Evolutionary conservation across 2,797 vertebrate species (phyloP).

Genomic region (Limnodromus scolopaceus): DNA sequence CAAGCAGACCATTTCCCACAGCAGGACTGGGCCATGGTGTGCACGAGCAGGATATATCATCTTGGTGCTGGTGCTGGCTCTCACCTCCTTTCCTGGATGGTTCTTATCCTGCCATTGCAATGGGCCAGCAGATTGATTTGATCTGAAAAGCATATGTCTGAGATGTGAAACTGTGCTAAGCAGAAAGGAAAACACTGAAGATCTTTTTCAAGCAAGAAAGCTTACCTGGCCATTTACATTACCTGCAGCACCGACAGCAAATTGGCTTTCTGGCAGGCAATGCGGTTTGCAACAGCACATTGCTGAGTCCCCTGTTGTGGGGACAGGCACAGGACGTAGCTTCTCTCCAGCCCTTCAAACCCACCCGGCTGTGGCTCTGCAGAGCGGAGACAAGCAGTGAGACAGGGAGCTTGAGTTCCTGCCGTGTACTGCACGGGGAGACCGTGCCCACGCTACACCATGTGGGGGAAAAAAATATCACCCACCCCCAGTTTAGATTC

Average conservation of each 20-base stretch:
- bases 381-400: background rate
- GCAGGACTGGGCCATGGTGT: background rate
- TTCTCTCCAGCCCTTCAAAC: background rate
- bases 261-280: background rate
- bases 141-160: background rate
- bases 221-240: background rate
- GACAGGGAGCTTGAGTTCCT: background rate
- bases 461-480: fast-evolving
- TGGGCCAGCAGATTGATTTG: background rate
- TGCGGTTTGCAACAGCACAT: background rate
- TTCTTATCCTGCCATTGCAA: background rate
- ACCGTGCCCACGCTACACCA: no score
- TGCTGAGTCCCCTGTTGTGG: background rate
- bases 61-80: background rate
- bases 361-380: background rate
- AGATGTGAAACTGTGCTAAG: background rate
- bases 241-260: background rate
- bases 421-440: background rate
- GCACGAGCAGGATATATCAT: background rate
- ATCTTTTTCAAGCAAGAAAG: background rate
- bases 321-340: background rate
- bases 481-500: background rate
- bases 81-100: background rate
- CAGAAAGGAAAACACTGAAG: background rate
- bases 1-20: background rate